Percentiles rank a stretch among this genome's conserved stretches.
These are phyloP conservation scores for Phragmatobia fuliginosa DNA, from an alignment of 2,888 invertebrate species.

Conservation along the genomic window DNA sequence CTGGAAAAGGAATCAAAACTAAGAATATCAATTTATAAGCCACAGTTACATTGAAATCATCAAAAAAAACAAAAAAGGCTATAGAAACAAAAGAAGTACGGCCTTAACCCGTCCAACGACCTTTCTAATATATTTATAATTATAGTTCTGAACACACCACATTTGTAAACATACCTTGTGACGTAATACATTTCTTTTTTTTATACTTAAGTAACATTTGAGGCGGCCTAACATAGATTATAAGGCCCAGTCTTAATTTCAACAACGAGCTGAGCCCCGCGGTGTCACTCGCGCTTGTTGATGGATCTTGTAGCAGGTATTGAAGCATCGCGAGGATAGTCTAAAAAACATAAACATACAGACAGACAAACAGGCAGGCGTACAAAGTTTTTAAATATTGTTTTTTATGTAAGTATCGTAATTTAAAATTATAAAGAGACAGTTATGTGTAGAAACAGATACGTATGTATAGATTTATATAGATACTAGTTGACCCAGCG, in stretches of 20 bases:
- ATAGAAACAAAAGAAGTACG: constrained; percentile 61
- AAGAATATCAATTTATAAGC: constrained; percentile 4
- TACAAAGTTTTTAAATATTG: no score
- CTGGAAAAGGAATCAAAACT: background rate
- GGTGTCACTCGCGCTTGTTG: no score
- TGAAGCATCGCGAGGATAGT: no score
- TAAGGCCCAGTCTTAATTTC: constrained; percentile 4
- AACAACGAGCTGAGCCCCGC: background rate
- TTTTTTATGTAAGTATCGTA: no score
- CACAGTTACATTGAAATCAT: constrained; percentile 2
- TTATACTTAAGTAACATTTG: constrained; percentile 46
- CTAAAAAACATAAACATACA: no score
- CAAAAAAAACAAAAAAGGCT: constrained; percentile 40
- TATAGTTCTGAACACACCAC: constrained; percentile 64
- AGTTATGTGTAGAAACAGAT: no score
- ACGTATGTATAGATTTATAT: no score
- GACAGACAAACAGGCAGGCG: no score
- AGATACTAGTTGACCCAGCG: no score
- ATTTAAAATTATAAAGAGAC: no score
- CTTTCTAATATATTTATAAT: constrained; percentile 85
- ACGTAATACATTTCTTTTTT: constrained; percentile 66
- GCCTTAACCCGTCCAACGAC: constrained; percentile 81
- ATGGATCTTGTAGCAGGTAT: no score
- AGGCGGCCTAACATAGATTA: constrained; percentile 21
- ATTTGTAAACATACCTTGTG: constrained; percentile 80